Evolutionary conservation across 2,888 invertebrate genomes (phyloP), one percentile per base, ranked within the genome.

Genomic region (Congeria kusceri): DNA sequence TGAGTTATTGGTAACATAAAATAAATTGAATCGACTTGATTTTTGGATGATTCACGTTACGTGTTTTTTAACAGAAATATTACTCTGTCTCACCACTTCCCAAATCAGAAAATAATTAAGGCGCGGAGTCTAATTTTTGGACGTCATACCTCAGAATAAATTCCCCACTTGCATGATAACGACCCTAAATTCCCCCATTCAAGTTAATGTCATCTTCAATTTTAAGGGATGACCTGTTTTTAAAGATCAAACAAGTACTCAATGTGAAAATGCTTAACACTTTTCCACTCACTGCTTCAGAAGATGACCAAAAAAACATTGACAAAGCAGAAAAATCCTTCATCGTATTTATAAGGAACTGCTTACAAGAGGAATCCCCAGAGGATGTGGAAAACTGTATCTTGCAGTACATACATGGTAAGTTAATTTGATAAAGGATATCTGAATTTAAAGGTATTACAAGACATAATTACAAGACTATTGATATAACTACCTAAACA

Each of bases 361-460:
- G 62, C 62, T 62, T 62, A 7, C 62, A 29, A 25, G 18, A 18
- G 20, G 62, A 62, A 62, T 62, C 62, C n/a, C 62, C 62, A 62
- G 39, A 62, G 18, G 62, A 62, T 62, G 62, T 62, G 39, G 62
- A 62, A 62, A 39, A 62, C 39, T 62, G 62, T 25, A 62, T 62
- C 62, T 20, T 62, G 20, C 27, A 59, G 59, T 62, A 62, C 62
- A 62, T 62, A 62, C 62, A 62, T 62, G 62, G 62, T 62, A 62
- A 62, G 62, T 62, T 29, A 18, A 39, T 39, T 39, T 39, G 39
- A 39, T 39, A 39, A 39, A 39, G 39, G 39, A 7, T 39, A 39
- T 39, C 29, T 62, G 39, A 39, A 39, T 39, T 39, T 59, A 59
- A 27, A 25, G 59, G 59, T 27, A 27, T 59, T 59, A 11, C 59